These are phyloP conservation scores for Drosophila parabipectinata DNA, from an alignment of 1,140 invertebrate genomes.

Conservation along the genomic window DNA sequence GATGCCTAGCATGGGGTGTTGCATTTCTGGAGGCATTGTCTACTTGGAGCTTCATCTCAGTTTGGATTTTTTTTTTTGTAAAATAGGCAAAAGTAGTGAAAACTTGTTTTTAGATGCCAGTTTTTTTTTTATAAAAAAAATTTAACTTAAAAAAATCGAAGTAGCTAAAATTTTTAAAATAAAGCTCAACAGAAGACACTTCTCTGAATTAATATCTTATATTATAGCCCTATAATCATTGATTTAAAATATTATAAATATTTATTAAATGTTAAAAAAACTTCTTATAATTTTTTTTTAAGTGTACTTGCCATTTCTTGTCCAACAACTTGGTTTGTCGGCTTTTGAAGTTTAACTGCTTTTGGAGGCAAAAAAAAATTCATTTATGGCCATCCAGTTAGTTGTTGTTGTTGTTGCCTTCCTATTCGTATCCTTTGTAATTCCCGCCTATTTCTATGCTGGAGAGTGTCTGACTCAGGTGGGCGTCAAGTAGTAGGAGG, in stretches of 20 bases:
- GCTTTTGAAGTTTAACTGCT: constrained; percentile 80
- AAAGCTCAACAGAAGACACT: too few species aligned
- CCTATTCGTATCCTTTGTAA: constrained; percentile 58
- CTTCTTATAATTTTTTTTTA: background rate
- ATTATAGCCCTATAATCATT: too few species aligned
- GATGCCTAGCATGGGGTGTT: constrained; percentile 39
- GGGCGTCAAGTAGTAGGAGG: constrained; percentile 26
- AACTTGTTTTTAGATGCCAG: constrained; percentile 64
- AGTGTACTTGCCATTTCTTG: constrained; percentile 20
- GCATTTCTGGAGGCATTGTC: constrained; percentile 37
- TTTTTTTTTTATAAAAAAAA: constrained; percentile 13
- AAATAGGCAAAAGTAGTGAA: constrained; percentile 81
- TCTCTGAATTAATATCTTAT: too few species aligned
- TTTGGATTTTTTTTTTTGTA: constrained; percentile 46
- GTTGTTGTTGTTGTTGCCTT: constrained; percentile 26
- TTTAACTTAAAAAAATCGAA: background rate
- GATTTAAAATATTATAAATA: background rate
- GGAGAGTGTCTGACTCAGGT: constrained; percentile 37
- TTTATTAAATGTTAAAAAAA: background rate
- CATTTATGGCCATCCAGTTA: constrained; percentile 46
- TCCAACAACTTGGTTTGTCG: constrained; percentile 43
- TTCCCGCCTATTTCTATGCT: constrained; percentile 46
- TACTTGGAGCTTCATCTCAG: constrained; percentile 40
- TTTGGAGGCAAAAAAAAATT: constrained; percentile 59
- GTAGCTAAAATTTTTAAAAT: background rate